Base-by-base conservation (phyloP, 2,888 invertebrate genomes). In the Papilio demoleus region DNA sequence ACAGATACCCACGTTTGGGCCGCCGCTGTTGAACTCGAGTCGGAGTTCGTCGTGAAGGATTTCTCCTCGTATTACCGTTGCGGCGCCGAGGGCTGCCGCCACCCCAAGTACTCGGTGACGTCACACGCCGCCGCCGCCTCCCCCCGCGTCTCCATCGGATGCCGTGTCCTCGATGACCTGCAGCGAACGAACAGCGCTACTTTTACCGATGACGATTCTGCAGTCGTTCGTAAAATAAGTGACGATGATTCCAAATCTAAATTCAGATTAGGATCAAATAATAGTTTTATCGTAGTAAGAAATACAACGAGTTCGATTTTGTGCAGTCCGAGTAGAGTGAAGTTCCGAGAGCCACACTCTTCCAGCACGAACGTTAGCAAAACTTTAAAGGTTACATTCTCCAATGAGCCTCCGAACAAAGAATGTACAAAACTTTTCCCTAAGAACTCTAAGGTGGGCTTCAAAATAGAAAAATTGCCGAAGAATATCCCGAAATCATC, bases 1-100 rank as follows among this genome's bases (percentile, higher is more conserved):
- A 73, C 11, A 9, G 19, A 31, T 8, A 34, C 2, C n/a, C 3
- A 4, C 19, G 27, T 17, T 0, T 12, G 34, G 1, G 50, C 36
- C 27, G n/a, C 27, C 38, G 60, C 42, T 19, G 42, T 42, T 11
- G 19, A 8, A 8, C 8, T 8, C 8, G 8, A 36, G 5, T 40
- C 27, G 11, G 31, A 47, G n/a, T 17, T 19, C 12, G 19, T 40
- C 14, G 67, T 58, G 5, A 68, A 50, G 38, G 68, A 68, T 22
- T 68, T 68, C 50, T 40, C 64, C 4, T 64, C 64, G 9, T 59
- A 68, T 40, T 68, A 27, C 24, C 62, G 34, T n/a, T 36, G 40
- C 17, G 38, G 60, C 22, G 19, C 53, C 14, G 8, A 50, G 38
- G 19, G 34, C 11, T 38, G 40, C n/a, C 11, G n/a, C 27, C 31